Evolutionary conservation across 2,113 vertebrate species (phyloP).

Genomic region (Psittacus erithacus): DNA sequence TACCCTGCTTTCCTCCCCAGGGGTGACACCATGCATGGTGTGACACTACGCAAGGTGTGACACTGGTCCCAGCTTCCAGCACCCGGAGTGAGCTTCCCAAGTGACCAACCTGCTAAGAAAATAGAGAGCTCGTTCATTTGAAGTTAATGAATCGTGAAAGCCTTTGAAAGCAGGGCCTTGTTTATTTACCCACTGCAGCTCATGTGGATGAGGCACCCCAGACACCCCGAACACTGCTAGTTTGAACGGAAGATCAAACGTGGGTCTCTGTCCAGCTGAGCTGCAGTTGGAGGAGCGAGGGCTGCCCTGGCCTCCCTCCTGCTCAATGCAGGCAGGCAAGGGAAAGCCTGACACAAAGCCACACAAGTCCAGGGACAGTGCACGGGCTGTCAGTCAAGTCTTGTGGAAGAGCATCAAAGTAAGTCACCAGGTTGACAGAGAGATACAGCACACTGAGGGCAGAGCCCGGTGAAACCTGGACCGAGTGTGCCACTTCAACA

Average conservation of each 20-base stretch:
- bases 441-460: not conserved
- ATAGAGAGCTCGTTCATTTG: slow-evolving; percentile 34
- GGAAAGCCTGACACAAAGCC: not conserved
- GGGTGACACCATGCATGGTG: not conserved
- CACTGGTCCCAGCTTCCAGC: not conserved
- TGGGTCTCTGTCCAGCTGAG: not conserved
- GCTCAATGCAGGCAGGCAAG: accelerated
- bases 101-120: slow-evolving; percentile 36
- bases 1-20: not conserved
- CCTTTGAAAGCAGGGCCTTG: slow-evolving; percentile 67
- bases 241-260: slow-evolving; percentile 48
- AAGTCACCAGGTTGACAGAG: not conserved
- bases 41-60: not conserved
- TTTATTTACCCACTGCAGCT: slow-evolving; percentile 57
- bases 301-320: not conserved
- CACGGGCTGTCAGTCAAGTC: not conserved
- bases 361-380: not conserved
- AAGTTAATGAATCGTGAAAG: slow-evolving; percentile 68
- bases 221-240: not conserved
- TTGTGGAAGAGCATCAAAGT: not conserved
- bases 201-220: slow-evolving; percentile 36
- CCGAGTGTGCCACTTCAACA: not conserved
- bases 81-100: not conserved
- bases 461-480: not conserved
- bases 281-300: not conserved